Evolutionary conservation across 2,888 invertebrate genomes (phyloP).

Genomic region (Thumatha senex): DNA sequence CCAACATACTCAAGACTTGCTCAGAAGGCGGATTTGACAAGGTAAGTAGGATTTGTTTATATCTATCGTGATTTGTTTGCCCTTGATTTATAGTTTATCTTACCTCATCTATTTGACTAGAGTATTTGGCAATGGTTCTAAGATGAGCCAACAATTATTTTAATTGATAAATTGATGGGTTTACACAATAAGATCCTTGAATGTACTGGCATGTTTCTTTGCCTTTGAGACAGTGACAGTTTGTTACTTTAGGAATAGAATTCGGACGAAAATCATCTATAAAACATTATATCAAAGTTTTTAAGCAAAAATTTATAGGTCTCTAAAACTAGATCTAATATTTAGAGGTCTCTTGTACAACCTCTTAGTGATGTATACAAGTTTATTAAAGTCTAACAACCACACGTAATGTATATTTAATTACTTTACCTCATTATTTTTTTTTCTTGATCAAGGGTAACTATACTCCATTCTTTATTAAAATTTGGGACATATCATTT

Average conservation of each 20-base stretch:
- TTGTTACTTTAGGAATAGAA: not conserved
- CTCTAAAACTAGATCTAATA: no score
- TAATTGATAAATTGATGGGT: slow-evolving; percentile 26
- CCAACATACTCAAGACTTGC: slow-evolving; percentile 94
- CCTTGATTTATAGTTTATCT: slow-evolving; percentile 57
- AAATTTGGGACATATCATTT: no score
- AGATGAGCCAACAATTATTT: slow-evolving; percentile 23
- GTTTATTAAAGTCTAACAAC: no score
- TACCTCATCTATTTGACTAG: slow-evolving; percentile 37
- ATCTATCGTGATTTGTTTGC: slow-evolving; percentile 56
- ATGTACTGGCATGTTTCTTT: not conserved
- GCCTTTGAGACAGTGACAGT: not conserved
- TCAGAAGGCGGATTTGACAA: slow-evolving; percentile 97
- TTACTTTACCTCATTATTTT: no score
- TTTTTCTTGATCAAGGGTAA: no score
- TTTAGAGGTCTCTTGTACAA: no score
- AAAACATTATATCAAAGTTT: not conserved
- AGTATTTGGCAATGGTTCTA: slow-evolving; percentile 44
- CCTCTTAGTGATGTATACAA: no score
- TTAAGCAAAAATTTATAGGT: no score
- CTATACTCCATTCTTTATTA: no score
- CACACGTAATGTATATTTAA: no score
- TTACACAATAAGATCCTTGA: slow-evolving; percentile 10
- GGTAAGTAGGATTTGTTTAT: slow-evolving; percentile 68
- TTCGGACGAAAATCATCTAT: not conserved